Evolutionary conservation across 1,140 invertebrate genomes (phyloP).

Genomic region (Pogonomyrmex barbatus): DNA sequence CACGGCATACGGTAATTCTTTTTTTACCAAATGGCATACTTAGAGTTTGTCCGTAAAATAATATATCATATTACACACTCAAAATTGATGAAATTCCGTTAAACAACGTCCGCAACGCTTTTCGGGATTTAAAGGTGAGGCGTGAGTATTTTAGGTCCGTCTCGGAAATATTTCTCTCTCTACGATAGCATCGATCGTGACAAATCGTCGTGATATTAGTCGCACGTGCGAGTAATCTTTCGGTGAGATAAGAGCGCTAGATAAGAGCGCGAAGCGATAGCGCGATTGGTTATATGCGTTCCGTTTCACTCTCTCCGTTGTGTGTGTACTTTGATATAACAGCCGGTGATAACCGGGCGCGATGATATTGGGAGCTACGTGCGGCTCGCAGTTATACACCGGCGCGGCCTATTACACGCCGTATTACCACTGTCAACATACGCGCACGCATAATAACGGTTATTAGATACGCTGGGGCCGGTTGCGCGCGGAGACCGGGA

Average conservation of each 20-base stretch:
- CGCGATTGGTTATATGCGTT: background rate
- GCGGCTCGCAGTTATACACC: conserved; percentile 62
- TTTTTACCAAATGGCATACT: background rate
- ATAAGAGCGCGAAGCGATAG: conserved; percentile 10
- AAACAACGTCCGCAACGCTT: background rate
- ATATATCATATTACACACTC: background rate
- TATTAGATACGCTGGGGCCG: conserved; percentile 72
- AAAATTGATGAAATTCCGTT: background rate
- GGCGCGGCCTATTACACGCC: conserved; percentile 73
- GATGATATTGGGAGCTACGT: conserved; percentile 67
- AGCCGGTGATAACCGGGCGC: conserved; percentile 59
- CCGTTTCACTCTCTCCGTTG: background rate
- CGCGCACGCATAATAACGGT: conserved; percentile 74
- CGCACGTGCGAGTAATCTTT: conserved; percentile 11
- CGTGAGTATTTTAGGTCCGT: background rate
- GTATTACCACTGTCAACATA: conserved; percentile 77
- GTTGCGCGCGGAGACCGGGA: conserved; percentile 56
- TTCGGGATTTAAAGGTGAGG: background rate
- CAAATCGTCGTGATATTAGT: background rate
- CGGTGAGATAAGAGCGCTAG: background rate
- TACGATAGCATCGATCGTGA: background rate
- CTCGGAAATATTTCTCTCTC: background rate
- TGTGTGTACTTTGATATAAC: conserved; percentile 54
- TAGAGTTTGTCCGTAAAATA: background rate
- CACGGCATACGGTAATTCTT: background rate